Evolutionary conservation across 2,888 invertebrate genomes (phyloP).

Genomic region (Apamea sordens): DNA sequence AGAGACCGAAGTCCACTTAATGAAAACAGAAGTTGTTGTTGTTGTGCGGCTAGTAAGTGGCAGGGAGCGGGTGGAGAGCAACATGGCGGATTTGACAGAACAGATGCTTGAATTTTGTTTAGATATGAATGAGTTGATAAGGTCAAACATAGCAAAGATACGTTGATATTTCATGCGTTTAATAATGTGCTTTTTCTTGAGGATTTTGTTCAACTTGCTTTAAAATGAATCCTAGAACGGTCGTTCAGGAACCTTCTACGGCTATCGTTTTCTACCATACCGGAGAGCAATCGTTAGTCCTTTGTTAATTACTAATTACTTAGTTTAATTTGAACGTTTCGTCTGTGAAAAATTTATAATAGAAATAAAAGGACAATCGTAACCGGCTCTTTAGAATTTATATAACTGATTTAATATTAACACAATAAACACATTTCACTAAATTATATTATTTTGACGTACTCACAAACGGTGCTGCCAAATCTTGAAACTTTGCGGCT

Average conservation of each 20-base stretch:
- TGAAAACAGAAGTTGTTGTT: conserved; percentile 59
- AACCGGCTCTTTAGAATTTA: not conserved
- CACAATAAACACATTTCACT: not conserved
- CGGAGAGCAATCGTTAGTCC: not conserved
- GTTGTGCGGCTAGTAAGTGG: conserved; percentile 16
- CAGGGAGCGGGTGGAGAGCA: not conserved
- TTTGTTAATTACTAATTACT: not conserved
- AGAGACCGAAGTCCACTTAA: conserved; percentile 63
- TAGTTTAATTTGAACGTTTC: not conserved
- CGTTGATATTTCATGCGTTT: not conserved
- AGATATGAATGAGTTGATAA: not conserved
- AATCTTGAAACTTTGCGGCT: not conserved
- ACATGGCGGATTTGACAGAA: not conserved
- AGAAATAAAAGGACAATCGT: not conserved
- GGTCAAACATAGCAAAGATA: not conserved
- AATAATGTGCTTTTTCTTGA: no score
- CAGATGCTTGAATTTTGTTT: not conserved
- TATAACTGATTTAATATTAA: not conserved
- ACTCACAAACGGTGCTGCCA: not conserved
- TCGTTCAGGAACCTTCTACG: not conserved
- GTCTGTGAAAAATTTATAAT: not conserved
- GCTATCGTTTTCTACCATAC: not conserved
- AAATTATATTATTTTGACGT: not conserved
- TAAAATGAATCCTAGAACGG: not conserved
- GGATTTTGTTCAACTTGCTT: not conserved